Conservation (phyloP, 1,140 invertebrate genomes). For the Chymomyza costata region DNA sequence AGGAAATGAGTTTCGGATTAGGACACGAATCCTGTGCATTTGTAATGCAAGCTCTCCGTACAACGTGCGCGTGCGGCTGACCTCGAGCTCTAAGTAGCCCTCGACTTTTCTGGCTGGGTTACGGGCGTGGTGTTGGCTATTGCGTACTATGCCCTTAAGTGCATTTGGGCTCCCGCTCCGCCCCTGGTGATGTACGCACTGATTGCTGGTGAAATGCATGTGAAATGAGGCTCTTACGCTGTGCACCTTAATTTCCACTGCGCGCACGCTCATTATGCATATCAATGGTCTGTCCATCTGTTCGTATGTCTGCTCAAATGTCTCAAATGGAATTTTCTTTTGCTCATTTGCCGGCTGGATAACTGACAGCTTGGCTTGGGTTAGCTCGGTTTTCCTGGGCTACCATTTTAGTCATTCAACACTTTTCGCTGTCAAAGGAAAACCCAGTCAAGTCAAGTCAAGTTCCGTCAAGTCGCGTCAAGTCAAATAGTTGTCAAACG, state of each 20-base stretch:
- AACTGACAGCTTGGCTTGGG: conserved; percentile 37
- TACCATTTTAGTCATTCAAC: background rate
- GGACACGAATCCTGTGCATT: conserved; percentile 39
- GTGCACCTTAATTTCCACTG: conserved; percentile 65
- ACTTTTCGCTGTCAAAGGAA: no score
- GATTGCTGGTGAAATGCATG: conserved; percentile 69
- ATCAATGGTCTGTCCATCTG: conserved; percentile 43
- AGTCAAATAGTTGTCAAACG: no score
- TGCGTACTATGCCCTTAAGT: no score
- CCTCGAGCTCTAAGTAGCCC: conserved; percentile 50
- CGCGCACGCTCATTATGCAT: conserved; percentile 28
- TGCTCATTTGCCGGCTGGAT: conserved; percentile 59
- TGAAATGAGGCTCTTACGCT: conserved; percentile 67
- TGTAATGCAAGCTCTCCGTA: background rate
- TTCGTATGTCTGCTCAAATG: conserved; percentile 30
- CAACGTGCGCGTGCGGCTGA: no score
- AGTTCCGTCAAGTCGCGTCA: no score
- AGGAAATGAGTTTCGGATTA: conserved; percentile 72
- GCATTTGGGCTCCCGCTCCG: background rate
- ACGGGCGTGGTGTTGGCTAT: no score
- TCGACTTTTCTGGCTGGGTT: no score
- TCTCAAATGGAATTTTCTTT: conserved; percentile 69
- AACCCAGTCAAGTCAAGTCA: no score
- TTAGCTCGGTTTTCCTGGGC: conserved; percentile 2
- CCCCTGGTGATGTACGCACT: conserved; percentile 50